Base-by-base conservation (phyloP, 2,888 invertebrate genomes). In the Fragum whitleyi region DNA sequence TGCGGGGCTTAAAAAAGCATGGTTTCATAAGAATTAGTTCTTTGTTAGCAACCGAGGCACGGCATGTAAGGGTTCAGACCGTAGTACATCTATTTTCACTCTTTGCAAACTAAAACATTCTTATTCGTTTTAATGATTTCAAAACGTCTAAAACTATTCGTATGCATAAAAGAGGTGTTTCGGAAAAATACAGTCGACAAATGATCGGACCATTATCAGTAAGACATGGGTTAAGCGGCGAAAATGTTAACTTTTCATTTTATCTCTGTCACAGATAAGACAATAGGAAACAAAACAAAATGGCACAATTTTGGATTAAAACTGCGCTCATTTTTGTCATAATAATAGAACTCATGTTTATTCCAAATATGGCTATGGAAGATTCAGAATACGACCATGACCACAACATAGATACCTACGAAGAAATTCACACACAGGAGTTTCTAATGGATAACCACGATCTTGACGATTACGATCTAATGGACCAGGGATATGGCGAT, bases 401-500 rank as follows among this genome's bases (percentile, higher is more conserved):
- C 23, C 23, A 65, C 5, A 65, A 65, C 26, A 23, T 65, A 2
- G 65, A 65, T 26, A 21, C 26, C 0, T 21, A 39, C 26, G 65
- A 39, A 23, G 65, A 65, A 32, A n/a, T n/a, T 23, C 28, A 26
- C 28, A 26, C 29, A 26, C 42, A 11, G 14, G 65, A 65, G 42
- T 36, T 36, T 42, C 14, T 36, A 9, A 32, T 65, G 21, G 65
- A 65, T 42, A 42, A 42, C 23, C 65, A 65, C 65, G 65, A 65
- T 32, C 9, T 65, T 2, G 65, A 42, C 11, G 65, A 65, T 42
- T 39, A 65, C 39, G 65, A 65, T 14, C 16, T 65, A 14, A 42
- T 32, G 21, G 65, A 65, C 21, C 65, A 65, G n/a, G 65, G 65
- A 42, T 65, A 65, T 65, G 29, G 14, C 9, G 65, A n/a, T 7